phyloP scores from a whole-genome alignment of 2,113 vertebrate genomes.

The Anthoscopus minutus region DNA sequence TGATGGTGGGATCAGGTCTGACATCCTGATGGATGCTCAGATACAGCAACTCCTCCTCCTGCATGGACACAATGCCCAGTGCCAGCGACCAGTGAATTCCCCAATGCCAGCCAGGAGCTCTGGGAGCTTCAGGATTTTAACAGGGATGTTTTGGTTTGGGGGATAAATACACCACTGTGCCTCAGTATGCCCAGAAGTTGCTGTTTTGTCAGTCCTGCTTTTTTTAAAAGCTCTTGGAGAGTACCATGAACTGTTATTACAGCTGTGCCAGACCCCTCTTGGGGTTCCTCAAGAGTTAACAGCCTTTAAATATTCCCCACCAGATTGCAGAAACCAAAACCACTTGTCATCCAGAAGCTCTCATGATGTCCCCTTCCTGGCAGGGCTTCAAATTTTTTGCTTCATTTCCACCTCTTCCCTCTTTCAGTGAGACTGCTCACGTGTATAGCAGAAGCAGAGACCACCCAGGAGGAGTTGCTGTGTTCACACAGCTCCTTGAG shows the following conservation, averaged over 20 bases:
- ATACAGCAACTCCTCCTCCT: background rate
- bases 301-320: background rate
- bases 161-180: background rate
- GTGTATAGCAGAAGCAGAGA: background rate
- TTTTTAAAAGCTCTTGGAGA: background rate
- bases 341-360: background rate
- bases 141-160: accelerated
- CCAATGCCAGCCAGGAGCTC: background rate
- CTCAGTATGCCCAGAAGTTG: background rate
- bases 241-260: background rate
- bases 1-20: accelerated
- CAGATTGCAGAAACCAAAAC: background rate
- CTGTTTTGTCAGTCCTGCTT: background rate
- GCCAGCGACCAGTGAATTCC: background rate
- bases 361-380: background rate
- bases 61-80: accelerated
- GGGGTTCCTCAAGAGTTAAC: background rate
- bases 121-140: background rate
- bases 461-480: background rate
- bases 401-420: background rate
- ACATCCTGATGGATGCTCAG: background rate
- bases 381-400: background rate
- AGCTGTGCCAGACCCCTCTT: background rate
- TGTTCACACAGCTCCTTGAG: background rate
- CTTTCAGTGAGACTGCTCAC: background rate